Evolutionary conservation across 2,113 vertebrate species (phyloP).

Genomic region (Pyxicephalus adspersus): DNA sequence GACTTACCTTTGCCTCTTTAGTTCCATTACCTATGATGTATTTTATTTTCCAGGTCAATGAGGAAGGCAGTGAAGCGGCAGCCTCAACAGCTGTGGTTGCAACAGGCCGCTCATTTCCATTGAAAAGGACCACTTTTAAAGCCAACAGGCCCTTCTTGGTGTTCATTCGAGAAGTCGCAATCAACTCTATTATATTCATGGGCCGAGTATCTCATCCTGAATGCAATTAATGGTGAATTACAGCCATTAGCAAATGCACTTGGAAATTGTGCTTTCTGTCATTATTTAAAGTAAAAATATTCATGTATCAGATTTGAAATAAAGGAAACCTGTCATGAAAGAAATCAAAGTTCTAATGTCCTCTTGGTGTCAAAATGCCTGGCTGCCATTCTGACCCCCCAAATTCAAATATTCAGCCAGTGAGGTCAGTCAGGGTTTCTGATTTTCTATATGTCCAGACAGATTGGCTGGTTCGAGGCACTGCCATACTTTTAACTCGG

Average conservation of each 20-base stretch:
- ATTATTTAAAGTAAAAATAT: constrained; percentile 42
- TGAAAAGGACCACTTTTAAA: constrained; percentile 74
- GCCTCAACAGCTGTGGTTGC: constrained; percentile 74
- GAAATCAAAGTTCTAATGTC: too few relatives aligned
- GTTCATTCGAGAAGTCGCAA: constrained; percentile 84
- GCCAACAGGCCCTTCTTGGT: constrained; percentile 91
- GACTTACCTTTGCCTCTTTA: too few relatives aligned
- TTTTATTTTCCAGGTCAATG: constrained; percentile 82
- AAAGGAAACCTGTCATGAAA: too few relatives aligned
- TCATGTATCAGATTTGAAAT: too few relatives aligned
- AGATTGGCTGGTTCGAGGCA: too few relatives aligned
- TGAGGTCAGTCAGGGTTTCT: too few relatives aligned
- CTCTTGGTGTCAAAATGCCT: too few relatives aligned
- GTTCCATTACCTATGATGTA: neutral
- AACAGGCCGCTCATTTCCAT: constrained; percentile 81
- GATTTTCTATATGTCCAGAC: too few relatives aligned
- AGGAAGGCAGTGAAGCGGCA: constrained; percentile 92
- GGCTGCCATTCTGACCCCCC: too few relatives aligned
- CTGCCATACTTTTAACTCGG: too few relatives aligned
- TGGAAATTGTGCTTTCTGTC: constrained; percentile 39
- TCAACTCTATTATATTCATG: constrained; percentile 90
- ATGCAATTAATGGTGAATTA: constrained; percentile 51
- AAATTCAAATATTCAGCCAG: too few relatives aligned
- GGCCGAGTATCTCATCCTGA: constrained; percentile 88
- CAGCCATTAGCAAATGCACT: neutral